A percentile compares a stretch with the other conserved stretches of the same genome.
Conservation (phyloP, 2,113 vertebrate species). For the Morone saxatilis region DNA sequence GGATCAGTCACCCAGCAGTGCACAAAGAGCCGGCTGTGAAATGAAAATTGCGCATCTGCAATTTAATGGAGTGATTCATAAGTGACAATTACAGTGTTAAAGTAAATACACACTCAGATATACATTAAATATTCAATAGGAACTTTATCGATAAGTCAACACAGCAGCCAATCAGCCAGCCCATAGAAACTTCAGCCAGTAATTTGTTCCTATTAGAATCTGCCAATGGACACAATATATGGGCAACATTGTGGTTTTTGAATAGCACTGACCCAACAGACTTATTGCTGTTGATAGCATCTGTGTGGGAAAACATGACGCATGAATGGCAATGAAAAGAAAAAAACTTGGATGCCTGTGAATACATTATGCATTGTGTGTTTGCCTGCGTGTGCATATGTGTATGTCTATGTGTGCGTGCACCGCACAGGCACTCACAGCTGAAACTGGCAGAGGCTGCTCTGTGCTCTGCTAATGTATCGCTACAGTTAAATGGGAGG, state of each 20-base stretch:
- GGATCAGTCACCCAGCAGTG: slow-evolving; percentile 39
- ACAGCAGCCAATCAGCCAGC: slow-evolving; percentile 14
- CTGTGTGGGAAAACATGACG: slow-evolving; percentile 57
- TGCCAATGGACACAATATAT: slow-evolving; percentile 48
- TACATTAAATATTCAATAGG: slow-evolving; percentile 52
- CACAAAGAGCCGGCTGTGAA: slow-evolving; percentile 37
- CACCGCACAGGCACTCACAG: slow-evolving; percentile 15
- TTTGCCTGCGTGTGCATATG: neutral
- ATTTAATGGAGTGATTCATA: slow-evolving; percentile 41
- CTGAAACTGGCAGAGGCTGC: slow-evolving; percentile 41
- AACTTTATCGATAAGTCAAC: slow-evolving; percentile 34
- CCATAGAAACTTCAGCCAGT: slow-evolving; percentile 41
- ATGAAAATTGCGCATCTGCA: slow-evolving; percentile 35
- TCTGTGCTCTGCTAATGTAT: slow-evolving; percentile 58
- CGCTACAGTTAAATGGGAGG: neutral
- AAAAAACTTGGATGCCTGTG: slow-evolving; percentile 30
- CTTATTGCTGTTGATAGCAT: slow-evolving; percentile 66
- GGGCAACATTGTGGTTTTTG: slow-evolving; percentile 50
- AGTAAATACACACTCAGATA: slow-evolving; percentile 14
- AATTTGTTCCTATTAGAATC: slow-evolving; percentile 56
- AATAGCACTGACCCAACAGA: slow-evolving; percentile 59
- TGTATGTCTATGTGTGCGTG: neutral
- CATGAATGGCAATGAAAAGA: slow-evolving; percentile 62
- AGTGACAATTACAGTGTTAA: slow-evolving; percentile 43
- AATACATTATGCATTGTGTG: slow-evolving; percentile 48